Base-by-base conservation (phyloP, 2,113 vertebrate species). In the Arizona elegans region DNA sequence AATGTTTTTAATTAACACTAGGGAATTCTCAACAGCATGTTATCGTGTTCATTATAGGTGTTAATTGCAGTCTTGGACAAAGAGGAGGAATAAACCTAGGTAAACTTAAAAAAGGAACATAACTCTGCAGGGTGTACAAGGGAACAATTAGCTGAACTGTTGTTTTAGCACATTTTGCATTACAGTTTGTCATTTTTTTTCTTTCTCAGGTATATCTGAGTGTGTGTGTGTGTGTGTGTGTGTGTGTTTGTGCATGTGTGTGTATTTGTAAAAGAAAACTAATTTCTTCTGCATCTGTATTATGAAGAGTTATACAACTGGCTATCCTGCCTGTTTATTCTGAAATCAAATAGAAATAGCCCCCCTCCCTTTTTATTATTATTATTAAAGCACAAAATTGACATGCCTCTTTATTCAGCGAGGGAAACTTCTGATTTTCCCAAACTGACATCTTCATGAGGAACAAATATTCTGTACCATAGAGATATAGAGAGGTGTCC, bases 1-100 rank as follows among this genome's bases (percentile, higher is more conserved):
- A 96, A 94, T 92, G 95, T 96, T 96, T 97, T 96, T 97, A 97
- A 98, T 97, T 97, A 96, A 97, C 94, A 96, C 94, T 96, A 97
- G 92, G 56, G 94, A 95, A 94, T 96, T 95, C 92, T 95, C 91
- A 92, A 59, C 96, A 96, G 95, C 94, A 93, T 0, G 0, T 43
- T 90, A 95, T 94, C 91, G 23, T 96, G 96, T 96, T 93, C 90
- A 91, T 92, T 96, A 93, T 8, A 97, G 94, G 94, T 97, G 95
- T 96, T 97, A 98, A 97, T 96, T 97, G 96, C 89, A 62, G 93
- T 62, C 59, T 94, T 93, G 95, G 95, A 95, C 92, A 94, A 92
- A 95, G n/a, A 53, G 93, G 52, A 96, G 93, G 58, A 96, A 92
- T 89, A 97, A 97, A 96, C 94, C 92, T 96, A 96, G 88, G 92